Conservation (phyloP, 2,113 vertebrate genomes). For the Entomyzon cyanotis region DNA sequence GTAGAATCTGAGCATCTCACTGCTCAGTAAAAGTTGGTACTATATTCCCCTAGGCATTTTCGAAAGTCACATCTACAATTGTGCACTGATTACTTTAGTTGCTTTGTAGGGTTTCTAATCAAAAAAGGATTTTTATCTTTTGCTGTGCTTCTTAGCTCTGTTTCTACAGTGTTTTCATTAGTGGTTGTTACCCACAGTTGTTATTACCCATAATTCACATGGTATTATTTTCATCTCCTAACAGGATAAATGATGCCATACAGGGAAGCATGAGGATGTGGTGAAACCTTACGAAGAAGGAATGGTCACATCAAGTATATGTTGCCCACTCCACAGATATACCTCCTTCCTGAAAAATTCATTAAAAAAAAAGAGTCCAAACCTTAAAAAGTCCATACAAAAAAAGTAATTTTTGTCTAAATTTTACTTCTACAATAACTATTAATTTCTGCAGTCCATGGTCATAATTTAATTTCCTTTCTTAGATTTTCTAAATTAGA, state of each 20-base stretch:
- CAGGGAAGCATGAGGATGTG: background rate
- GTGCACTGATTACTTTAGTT: background rate
- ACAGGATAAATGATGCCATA: background rate
- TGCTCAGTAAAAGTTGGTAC: background rate
- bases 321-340: background rate
- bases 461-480: background rate
- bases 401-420: accelerated
- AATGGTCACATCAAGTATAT: background rate
- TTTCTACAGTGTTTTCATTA: background rate
- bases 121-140: background rate
- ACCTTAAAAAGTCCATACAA: background rate
- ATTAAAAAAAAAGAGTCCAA: background rate
- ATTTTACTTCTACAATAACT: background rate
- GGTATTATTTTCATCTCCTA: background rate
- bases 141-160: background rate
- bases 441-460: accelerated
- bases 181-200: background rate
- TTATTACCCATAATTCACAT: background rate
- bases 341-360: background rate
- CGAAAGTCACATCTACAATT: background rate
- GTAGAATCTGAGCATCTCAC: background rate
- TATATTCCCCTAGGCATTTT: background rate
- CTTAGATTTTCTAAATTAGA: background rate
- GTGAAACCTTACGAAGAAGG: background rate
- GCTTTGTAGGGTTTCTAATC: background rate